Base-by-base conservation (phyloP, 1,140 invertebrate genomes). In the Neodiprion fabricii region DNA sequence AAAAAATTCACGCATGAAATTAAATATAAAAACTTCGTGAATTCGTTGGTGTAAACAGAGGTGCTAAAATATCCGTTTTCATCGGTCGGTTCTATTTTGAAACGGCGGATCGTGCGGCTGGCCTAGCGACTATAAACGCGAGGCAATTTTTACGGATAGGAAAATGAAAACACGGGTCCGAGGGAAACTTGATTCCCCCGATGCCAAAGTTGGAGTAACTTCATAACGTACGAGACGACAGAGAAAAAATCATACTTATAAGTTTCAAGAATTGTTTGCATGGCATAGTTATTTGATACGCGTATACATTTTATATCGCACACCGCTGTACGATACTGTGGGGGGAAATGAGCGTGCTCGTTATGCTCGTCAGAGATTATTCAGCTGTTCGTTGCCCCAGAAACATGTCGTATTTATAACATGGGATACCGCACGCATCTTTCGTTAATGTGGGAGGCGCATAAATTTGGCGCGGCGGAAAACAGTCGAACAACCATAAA, bases 351-450 rank as follows among this genome's bases (percentile, higher is more conserved):
- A 40, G 28, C 28, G 28, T 40, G 28, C 28, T 40, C 28, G 28
- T 40, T 40, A 40, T 40, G 28, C 28, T 40, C 28, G 28, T 40
- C 3, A 61, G 53, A 61, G 53, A 61, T 61, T 61, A 61, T 61
- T 14, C 53, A 61, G 53, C 53, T 61, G 53, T 61, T 17, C 53
- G 53, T 9, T 61, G 53, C 53, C 53, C 53, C 53, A 61, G 53
- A 61, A 61, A 61, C 53, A 61, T 17, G 53, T 12, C 53, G 53
- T 61, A 61, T 61, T 61, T 61, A 61, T 61, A 61, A 61, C 53
- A 61, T 40, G 1, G 28, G 28, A 40, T 40, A 40, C 28, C 28
- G 1, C 28, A 5, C 2, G 5, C 28, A 40, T 9, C 3, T 61
- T 61, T 61, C 53, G 53, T 61, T 14, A 61, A 61, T 61, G 53